phyloP scores from a whole-genome alignment of 1,140 invertebrate genomes.

The Drosophila leontia region DNA sequence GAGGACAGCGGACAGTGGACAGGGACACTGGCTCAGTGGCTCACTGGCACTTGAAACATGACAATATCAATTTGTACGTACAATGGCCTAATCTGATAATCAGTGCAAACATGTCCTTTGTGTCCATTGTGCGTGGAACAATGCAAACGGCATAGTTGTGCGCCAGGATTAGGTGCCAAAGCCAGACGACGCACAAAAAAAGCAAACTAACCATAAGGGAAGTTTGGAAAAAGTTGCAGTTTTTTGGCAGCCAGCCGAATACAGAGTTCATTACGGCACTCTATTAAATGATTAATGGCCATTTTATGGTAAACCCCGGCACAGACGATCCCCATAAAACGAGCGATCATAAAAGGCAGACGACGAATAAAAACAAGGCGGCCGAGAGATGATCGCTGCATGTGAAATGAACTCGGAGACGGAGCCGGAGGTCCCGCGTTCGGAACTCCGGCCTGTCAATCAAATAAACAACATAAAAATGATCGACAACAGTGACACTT shows the following conservation, averaged over 20 bases:
- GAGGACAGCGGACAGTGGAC: background rate
- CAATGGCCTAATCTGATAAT: conserved; percentile 85
- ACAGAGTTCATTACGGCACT: conserved; percentile 67
- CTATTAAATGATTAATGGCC: conserved; percentile 79
- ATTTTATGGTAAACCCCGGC: conserved; percentile 73
- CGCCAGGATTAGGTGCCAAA: conserved; percentile 83
- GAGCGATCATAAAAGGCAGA: conserved; percentile 71
- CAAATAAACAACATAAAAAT: conserved; percentile 75
- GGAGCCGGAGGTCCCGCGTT: conserved; percentile 14
- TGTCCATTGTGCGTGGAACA: conserved; percentile 84
- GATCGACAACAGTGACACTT: conserved; percentile 82
- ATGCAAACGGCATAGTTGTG: conserved; percentile 84
- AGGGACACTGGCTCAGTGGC: conserved; percentile 25
- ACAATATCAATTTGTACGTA: conserved; percentile 85
- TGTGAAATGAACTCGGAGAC: conserved; percentile 56
- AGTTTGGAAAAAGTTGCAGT: conserved; percentile 45
- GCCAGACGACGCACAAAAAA: conserved; percentile 33
- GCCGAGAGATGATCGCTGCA: conserved; percentile 42
- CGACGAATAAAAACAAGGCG: conserved; percentile 49
- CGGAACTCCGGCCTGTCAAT: conserved; percentile 65
- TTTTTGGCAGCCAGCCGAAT: conserved; percentile 19
- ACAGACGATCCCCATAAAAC: conserved; percentile 43
- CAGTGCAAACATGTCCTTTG: conserved; percentile 85
- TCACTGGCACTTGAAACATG: conserved; percentile 82
- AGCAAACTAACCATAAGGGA: background rate